A percentile compares a stretch with the other conserved stretches of the same genome.
These are phyloP conservation scores for Tor tambroides DNA, from an alignment of 2,113 vertebrate species.

Conservation along the genomic window DNA sequence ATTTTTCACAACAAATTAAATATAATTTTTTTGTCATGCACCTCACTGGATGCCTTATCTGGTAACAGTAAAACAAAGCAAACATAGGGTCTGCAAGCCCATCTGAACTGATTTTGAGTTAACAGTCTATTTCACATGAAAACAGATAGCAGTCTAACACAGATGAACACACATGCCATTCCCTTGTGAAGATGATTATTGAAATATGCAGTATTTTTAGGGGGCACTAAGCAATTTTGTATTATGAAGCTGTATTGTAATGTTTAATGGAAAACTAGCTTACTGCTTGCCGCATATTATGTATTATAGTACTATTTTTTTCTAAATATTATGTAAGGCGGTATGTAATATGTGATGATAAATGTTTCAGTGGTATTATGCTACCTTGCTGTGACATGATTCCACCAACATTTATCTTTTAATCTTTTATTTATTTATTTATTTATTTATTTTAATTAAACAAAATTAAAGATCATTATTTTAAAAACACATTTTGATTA, in stretches of 20 bases:
- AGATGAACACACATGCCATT: background rate
- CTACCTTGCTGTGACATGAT: too few species aligned
- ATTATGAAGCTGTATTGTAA: background rate
- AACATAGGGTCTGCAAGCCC: background rate
- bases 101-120: background rate
- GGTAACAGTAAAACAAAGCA: background rate
- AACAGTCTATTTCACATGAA: background rate
- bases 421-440: too few species aligned
- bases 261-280: background rate
- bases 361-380: too few species aligned
- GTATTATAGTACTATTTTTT: background rate
- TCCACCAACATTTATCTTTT: too few species aligned
- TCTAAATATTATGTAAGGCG: background rate
- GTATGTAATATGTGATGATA: background rate
- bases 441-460: too few species aligned
- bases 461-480: too few species aligned
- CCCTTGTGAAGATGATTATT: background rate
- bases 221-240: background rate
- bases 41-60: background rate
- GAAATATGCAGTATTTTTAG: background rate
- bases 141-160: background rate
- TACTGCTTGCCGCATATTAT: background rate
- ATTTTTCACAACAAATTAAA: constrained; percentile 39
- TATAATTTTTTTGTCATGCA: background rate
- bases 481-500: too few species aligned